These are phyloP conservation scores for Petromus typicus DNA, from an alignment of 2,113 vertebrate species.

Conservation along the genomic window DNA sequence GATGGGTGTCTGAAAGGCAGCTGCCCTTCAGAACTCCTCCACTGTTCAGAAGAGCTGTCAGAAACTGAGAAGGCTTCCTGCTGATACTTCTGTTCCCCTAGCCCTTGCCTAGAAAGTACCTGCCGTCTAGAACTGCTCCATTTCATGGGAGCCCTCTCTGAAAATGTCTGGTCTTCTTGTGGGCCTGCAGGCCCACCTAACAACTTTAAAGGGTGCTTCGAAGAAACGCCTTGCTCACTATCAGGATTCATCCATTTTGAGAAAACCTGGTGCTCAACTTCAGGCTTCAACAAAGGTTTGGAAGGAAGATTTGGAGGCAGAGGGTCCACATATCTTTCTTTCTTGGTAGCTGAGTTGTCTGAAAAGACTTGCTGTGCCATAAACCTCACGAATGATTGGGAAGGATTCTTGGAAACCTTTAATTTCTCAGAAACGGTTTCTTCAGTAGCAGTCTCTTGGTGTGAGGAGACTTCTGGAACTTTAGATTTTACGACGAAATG, in stretches of 20 bases:
- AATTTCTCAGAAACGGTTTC: neutral
- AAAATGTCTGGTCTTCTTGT: constrained; percentile 52
- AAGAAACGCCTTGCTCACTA: neutral
- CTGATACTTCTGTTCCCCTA: neutral
- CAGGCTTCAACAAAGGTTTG: neutral
- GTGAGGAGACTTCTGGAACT: constrained; percentile 53
- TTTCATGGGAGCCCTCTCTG: constrained; percentile 55
- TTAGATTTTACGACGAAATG: neutral
- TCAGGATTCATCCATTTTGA: neutral
- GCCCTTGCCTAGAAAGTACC: neutral
- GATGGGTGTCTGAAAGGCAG: neutral
- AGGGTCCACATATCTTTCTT: neutral
- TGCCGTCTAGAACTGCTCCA: neutral
- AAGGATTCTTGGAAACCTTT: neutral
- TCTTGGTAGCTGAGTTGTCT: neutral
- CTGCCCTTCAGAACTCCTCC: neutral
- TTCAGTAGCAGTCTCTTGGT: neutral
- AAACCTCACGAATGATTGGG: constrained; percentile 63
- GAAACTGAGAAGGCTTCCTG: neutral
- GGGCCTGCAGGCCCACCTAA: neutral
- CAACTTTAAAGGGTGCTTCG: neutral
- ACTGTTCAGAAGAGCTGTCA: neutral
- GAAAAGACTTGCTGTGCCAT: constrained; percentile 65
- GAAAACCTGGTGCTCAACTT: neutral
- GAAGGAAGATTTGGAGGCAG: neutral